Percentiles rank a stretch among this genome's conserved stretches.
Conservation (phyloP, 2,113 vertebrate genomes). For the Calyptomena viridis region DNA sequence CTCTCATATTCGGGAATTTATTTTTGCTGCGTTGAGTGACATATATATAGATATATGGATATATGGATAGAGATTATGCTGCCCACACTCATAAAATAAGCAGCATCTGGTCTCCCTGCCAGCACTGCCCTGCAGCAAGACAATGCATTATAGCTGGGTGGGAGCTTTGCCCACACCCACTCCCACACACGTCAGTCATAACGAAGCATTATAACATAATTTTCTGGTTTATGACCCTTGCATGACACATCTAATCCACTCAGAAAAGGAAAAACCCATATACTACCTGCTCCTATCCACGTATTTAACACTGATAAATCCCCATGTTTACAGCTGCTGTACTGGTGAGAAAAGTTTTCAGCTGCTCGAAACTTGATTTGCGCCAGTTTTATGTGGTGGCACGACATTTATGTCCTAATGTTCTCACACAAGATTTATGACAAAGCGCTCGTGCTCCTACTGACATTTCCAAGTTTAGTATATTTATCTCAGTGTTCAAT, state of each 20-base stretch:
- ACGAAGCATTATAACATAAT: not conserved
- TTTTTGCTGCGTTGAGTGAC: not conserved
- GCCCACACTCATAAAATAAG: not conserved
- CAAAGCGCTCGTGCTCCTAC: not conserved
- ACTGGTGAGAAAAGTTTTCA: not conserved
- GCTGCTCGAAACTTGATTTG: not conserved
- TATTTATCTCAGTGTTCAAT: slow-evolving; percentile 4
- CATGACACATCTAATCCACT: not conserved
- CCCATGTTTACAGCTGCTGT: not conserved
- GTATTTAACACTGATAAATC: not conserved
- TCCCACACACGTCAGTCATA: rapidly evolving
- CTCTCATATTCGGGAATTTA: not conserved
- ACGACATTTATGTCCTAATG: not conserved
- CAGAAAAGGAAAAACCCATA: not conserved
- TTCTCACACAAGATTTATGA: not conserved
- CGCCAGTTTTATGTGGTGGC: rapidly evolving
- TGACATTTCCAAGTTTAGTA: not conserved
- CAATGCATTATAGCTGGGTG: not conserved
- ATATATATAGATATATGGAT: not conserved
- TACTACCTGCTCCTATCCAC: not conserved
- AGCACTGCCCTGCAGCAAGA: not conserved
- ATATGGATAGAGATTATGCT: not conserved
- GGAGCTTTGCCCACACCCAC: not conserved
- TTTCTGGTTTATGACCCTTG: not conserved
- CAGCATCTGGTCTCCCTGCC: rapidly evolving